Base-by-base conservation (phyloP, 2,888 invertebrate species). In the Oxytorus armatus region DNA sequence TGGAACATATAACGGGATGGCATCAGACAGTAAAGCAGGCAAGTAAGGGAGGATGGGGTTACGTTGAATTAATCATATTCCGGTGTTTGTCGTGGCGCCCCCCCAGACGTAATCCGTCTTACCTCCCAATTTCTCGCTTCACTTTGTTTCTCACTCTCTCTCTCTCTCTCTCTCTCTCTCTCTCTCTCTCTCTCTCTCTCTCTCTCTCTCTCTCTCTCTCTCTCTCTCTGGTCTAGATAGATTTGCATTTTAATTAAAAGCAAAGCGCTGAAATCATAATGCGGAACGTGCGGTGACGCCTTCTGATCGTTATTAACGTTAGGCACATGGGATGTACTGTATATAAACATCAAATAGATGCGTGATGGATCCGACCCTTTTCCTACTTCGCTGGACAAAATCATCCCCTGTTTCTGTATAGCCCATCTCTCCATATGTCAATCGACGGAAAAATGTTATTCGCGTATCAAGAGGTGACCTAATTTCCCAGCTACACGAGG, bases 251-350 rank as follows among this genome's bases (percentile, higher is more conserved):
- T 93, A 93, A 93, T 93, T 93, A 93, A 93, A 93, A 93, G 93
- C 93, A 93, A 92, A 93, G 93, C 93, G 93, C 92, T 93, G 93
- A 93, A 93, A 94, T 94, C 93, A 94, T 94, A 94, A 94, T 94
- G 93, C 93, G 90, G 88, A 90, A 90, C 91, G 90, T 90, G 89
- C 87, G 90, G 87, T 86, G 87, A 84, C 87, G 89, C 87, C 88
- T 86, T 86, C 88, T 84, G 79, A 79, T 84, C 81, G 81, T 85
- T 85, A 83, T 85, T 77, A 80, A 77, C 79, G 80, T 82, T 82
- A 80, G 75, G 77, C 77, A 61, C 82, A 70, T 70, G 63, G 72
- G 70, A 79, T 82, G 79, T 72, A 72, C 70, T 51, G 61, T 79
- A 77, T 73, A 81, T 77, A 77, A 81, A 81, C 69, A 81, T 77